Percentiles rank a stretch among this genome's conserved stretches.
Conservation (phyloP, 2,113 vertebrate species). For the Tragelaphus scriptus region DNA sequence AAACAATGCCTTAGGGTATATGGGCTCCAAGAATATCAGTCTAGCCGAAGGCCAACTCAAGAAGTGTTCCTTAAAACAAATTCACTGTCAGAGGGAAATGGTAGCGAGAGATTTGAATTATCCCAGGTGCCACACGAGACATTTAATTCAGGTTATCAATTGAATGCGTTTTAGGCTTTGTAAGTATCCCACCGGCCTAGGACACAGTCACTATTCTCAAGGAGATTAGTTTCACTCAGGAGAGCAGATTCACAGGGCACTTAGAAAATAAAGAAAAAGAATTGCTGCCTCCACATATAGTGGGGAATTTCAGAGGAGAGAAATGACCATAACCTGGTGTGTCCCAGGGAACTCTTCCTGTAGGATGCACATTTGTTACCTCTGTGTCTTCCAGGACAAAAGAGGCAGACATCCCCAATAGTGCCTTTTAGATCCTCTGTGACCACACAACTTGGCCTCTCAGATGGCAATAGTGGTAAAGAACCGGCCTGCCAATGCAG, state of each 20-base stretch:
- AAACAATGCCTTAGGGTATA: constrained; percentile 33
- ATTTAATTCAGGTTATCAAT: background rate
- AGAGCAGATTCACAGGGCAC: background rate
- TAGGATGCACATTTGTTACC: background rate
- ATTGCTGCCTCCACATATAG: background rate
- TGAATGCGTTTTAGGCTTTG: background rate
- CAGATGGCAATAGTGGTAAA: background rate
- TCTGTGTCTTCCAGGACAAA: background rate
- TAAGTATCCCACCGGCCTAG: background rate
- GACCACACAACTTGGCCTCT: background rate
- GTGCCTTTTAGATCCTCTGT: background rate
- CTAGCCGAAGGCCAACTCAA: background rate
- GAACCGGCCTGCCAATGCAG: background rate
- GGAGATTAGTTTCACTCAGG: background rate
- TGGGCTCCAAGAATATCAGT: background rate
- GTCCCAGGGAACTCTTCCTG: background rate
- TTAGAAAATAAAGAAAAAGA: background rate
- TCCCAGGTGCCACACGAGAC: fast-evolving
- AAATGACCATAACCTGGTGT: background rate
- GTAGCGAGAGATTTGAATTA: background rate
- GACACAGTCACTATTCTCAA: background rate
- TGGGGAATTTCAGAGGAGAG: background rate
- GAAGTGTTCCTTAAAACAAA: constrained; percentile 16
- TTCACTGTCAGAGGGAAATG: background rate
- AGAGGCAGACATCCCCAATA: background rate